Conservation (phyloP, 2,113 vertebrate species). For the Phalacrocorax carbo region DNA sequence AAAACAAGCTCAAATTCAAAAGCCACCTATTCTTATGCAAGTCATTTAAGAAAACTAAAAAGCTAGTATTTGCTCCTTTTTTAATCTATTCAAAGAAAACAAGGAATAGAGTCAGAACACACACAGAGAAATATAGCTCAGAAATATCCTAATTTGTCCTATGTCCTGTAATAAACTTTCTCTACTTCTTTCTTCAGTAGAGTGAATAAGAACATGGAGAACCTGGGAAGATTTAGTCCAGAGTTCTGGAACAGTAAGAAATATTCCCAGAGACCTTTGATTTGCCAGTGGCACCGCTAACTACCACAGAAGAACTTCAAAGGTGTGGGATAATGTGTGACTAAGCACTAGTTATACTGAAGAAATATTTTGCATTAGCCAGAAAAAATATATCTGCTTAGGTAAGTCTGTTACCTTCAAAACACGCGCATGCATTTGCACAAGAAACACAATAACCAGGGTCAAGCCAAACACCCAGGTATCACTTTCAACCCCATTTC, state of each 20-base stretch:
- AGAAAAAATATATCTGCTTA: not conserved
- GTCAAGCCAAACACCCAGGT: not conserved
- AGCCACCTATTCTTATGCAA: not conserved
- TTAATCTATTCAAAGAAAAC: not conserved
- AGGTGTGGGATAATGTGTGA: rapidly evolving
- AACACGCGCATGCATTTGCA: rapidly evolving
- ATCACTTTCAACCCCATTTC: not conserved
- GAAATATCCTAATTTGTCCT: rapidly evolving
- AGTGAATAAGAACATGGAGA: not conserved
- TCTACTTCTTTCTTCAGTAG: not conserved
- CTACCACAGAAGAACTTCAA: not conserved
- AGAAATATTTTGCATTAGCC: not conserved
- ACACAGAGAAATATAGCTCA: not conserved
- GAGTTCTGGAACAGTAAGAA: not conserved
- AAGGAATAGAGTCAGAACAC: not conserved
- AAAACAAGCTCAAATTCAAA: not conserved
- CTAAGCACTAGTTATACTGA: no score
- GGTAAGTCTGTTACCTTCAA: not conserved
- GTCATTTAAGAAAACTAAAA: not conserved
- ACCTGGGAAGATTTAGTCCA: not conserved
- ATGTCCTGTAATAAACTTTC: not conserved
- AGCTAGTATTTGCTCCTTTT: not conserved
- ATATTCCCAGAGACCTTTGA: not conserved
- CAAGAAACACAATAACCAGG: not conserved
- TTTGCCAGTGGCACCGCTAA: not conserved